A percentile compares a stretch with the other conserved stretches of the same genome.
phyloP scores from a whole-genome alignment of 2,888 invertebrate species.

The Norana najaformis region DNA sequence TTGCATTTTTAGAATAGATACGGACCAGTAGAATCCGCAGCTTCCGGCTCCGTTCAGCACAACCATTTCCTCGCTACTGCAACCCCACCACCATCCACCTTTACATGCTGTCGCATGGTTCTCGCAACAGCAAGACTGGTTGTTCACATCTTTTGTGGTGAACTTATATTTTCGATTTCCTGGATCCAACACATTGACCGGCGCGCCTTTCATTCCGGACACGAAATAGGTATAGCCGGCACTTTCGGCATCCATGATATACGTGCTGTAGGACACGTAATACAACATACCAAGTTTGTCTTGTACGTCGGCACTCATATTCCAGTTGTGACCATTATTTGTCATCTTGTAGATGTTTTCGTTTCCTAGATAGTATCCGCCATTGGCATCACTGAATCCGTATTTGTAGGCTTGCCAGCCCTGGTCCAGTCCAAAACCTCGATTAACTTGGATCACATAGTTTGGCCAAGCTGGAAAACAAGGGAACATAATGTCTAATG shows the following conservation, averaged over 20 bases:
- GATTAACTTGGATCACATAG: not conserved
- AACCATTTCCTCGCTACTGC: not conserved
- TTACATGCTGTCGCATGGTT: not conserved
- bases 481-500: not conserved
- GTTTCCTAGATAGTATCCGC: not conserved
- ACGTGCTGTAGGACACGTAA: not conserved
- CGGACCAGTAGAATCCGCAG: not conserved
- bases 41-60: not conserved
- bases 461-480: not conserved
- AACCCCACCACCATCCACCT: not conserved
- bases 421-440: not conserved
- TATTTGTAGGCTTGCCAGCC: not conserved
- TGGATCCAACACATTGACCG: not conserved
- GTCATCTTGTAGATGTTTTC: not conserved
- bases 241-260: not conserved
- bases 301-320: not conserved
- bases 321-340: not conserved
- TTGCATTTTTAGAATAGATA: not conserved
- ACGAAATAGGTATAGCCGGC: not conserved
- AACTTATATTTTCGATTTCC: not conserved
- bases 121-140: not conserved
- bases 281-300: not conserved
- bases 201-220: not conserved
- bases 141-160: not conserved
- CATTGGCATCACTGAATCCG: constrained; percentile 9